Conservation (phyloP, 2,888 invertebrate species). For the Margaritifera margaritifera region DNA sequence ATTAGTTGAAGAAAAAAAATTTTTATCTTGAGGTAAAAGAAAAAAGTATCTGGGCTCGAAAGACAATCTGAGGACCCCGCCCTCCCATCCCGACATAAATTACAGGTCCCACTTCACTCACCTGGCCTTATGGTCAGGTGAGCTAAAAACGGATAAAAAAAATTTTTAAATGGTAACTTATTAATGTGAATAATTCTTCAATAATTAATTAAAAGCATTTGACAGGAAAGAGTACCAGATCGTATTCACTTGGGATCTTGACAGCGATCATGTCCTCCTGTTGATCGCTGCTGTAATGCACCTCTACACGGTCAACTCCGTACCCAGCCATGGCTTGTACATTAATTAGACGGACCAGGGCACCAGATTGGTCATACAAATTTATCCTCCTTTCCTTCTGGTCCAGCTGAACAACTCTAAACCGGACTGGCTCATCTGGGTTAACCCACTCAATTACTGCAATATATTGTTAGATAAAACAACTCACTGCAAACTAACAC, state of each 20-base stretch:
- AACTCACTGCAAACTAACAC: too few species aligned
- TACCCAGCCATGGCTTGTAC: conserved; percentile 19
- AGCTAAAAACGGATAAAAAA: too few species aligned
- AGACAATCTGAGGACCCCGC: too few species aligned
- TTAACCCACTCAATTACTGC: conserved; percentile 65
- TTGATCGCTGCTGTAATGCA: conserved; percentile 48
- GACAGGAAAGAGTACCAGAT: conserved; percentile 38
- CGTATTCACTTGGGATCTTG: conserved; percentile 47
- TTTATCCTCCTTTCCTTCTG: conserved; percentile 43
- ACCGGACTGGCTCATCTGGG: conserved; percentile 44
- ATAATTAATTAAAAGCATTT: too few species aligned
- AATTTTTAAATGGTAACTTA: too few species aligned
- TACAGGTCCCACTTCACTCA: too few species aligned
- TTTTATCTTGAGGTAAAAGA: too few species aligned
- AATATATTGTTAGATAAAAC: not conserved
- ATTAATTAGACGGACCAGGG: conserved; percentile 56
- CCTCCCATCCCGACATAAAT: too few species aligned
- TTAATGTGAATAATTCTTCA: too few species aligned
- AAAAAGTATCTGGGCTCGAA: too few species aligned
- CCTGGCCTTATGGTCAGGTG: too few species aligned
- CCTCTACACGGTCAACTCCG: conserved; percentile 34
- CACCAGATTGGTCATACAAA: conserved; percentile 42
- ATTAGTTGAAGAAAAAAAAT: too few species aligned
- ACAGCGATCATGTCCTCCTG: conserved; percentile 37
- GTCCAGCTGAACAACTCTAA: conserved; percentile 53